Conservation (phyloP, 2,797 vertebrate species). For the Protosalanx chinensis region DNA sequence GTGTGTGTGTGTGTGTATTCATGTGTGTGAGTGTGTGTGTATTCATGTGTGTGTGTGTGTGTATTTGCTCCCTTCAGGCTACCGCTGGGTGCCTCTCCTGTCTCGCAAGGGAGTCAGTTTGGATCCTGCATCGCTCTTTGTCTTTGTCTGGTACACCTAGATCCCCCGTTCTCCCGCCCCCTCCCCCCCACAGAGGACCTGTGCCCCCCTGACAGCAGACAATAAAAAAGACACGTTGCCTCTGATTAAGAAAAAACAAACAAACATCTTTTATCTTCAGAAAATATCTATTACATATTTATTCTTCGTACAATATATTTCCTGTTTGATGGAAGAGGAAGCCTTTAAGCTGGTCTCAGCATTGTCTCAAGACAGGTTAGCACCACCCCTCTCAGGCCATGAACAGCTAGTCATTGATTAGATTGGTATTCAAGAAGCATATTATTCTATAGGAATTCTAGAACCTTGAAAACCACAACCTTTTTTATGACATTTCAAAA, state of each 20-base stretch:
- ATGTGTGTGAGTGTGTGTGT: neutral
- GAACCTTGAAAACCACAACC: constrained; percentile 31
- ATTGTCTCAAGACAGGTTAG: neutral
- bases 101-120: constrained; percentile 70
- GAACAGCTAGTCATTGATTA: neutral
- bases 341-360: too few species aligned
- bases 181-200: constrained; percentile 10
- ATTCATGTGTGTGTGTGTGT: constrained; percentile 17
- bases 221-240: constrained; percentile 42
- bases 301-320: neutral
- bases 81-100: constrained; percentile 77
- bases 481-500: constrained; percentile 36
- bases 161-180: constrained; percentile 24
- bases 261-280: constrained; percentile 53
- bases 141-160: constrained; percentile 76
- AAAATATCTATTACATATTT: constrained; percentile 41
- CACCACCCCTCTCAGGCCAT: neutral
- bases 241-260: constrained; percentile 54
- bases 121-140: constrained; percentile 78
- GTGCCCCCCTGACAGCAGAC: constrained; percentile 33
- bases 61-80: constrained; percentile 69
- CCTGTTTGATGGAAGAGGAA: neutral
- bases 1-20: neutral
- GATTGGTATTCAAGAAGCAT: too few species aligned
- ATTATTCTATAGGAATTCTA: neutral